Evolutionary conservation across 2,113 vertebrate species (phyloP).

Genomic region (Petroica traversi): DNA sequence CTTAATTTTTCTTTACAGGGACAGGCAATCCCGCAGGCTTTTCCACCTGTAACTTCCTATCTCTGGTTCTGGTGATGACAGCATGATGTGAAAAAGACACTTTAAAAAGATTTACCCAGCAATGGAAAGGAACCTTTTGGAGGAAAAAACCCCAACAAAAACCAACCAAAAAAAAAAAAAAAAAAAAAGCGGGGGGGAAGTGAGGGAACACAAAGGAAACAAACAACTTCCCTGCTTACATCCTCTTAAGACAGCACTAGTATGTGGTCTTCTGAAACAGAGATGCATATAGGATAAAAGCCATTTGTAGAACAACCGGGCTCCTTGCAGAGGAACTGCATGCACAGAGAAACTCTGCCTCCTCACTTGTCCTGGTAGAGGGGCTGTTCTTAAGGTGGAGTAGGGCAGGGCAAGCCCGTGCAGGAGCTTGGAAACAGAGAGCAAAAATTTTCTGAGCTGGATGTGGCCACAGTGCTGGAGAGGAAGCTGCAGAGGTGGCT

Average conservation of each 20-base stretch:
- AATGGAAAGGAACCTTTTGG: not conserved
- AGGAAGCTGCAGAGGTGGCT: not conserved
- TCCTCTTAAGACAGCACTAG: not conserved
- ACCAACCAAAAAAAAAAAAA: not conserved
- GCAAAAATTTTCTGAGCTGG: not conserved
- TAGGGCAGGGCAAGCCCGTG: not conserved
- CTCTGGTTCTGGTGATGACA: not conserved
- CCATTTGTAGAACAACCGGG: rapidly evolving
- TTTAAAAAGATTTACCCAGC: not conserved
- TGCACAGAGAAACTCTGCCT: not conserved
- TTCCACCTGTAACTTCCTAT: not conserved
- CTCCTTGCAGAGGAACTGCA: not conserved
- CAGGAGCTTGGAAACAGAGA: not conserved
- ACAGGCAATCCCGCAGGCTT: not conserved
- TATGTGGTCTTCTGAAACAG: not conserved
- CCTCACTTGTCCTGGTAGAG: not conserved
- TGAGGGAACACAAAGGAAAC: not conserved
- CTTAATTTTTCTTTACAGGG: not conserved
- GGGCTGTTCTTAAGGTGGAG: not conserved
- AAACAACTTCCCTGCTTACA: not conserved
- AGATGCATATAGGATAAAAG: not conserved
- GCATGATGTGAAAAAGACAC: not conserved
- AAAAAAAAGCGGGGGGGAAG: not conserved
- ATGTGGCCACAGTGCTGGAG: not conserved
- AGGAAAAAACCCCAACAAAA: not conserved